Percentiles rank a stretch among this genome's conserved stretches.
Evolutionary conservation across 2,797 vertebrate species (phyloP).

Genomic region (Hypotaenidia okinawae): DNA sequence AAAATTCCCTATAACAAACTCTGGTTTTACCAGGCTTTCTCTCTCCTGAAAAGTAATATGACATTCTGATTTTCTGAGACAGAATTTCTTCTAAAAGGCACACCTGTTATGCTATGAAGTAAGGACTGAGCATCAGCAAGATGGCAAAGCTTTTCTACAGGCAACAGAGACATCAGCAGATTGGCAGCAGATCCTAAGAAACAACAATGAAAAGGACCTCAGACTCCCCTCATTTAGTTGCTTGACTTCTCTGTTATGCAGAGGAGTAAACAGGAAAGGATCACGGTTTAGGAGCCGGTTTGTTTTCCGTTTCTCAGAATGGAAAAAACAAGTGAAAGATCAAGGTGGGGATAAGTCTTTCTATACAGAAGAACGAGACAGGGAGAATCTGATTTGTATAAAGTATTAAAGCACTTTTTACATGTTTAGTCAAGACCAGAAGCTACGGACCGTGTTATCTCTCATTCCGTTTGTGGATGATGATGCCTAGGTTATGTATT

Average conservation of each 20-base stretch:
- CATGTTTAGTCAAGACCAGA: slow-evolving; percentile 59
- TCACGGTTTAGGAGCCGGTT: neutral
- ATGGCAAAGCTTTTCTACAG: neutral
- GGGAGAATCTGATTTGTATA: neutral
- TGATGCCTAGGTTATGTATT: slow-evolving; percentile 36
- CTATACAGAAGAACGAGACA: neutral
- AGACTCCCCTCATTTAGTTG: neutral
- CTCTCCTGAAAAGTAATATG: neutral
- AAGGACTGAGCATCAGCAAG: neutral
- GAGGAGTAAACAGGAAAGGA: neutral
- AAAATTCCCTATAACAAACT: neutral
- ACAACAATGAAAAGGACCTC: neutral
- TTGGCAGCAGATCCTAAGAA: neutral
- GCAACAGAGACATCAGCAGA: neutral
- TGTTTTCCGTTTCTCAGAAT: neutral
- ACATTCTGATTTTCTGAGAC: neutral
- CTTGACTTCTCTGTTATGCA: neutral
- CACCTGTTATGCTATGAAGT: neutral
- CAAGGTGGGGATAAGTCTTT: neutral
- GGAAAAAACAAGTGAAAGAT: slow-evolving; percentile 36
- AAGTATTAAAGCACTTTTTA: neutral
- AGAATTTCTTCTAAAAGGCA: neutral
- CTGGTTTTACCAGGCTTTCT: neutral
- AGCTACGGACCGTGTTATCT: neutral
- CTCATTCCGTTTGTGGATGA: slow-evolving; percentile 4